Conservation (phyloP, 2,888 invertebrate species). For the Euzetes globulus region DNA sequence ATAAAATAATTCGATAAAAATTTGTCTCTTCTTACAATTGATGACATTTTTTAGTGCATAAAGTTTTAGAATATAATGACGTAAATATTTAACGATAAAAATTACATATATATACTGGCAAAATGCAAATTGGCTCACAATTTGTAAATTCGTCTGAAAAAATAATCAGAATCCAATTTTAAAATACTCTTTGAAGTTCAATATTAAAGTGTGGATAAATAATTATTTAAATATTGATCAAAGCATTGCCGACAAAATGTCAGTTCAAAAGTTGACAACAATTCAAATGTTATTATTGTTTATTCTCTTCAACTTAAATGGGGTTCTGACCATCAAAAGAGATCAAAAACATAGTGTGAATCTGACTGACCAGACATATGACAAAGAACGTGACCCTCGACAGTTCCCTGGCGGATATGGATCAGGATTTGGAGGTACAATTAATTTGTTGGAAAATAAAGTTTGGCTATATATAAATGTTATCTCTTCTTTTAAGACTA, state of each 20-base stretch:
- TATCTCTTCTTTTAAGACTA: background rate
- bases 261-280: background rate
- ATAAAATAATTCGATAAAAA: background rate
- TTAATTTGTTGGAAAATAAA: no score
- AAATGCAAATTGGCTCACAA: slow-evolving; percentile 18
- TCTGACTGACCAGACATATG: background rate
- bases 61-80: slow-evolving; percentile 10
- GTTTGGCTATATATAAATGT: no score
- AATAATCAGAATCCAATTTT: background rate
- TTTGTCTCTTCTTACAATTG: background rate
- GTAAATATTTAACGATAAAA: background rate
- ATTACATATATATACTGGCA: background rate
- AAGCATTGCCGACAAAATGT: background rate
- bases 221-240: background rate
- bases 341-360: background rate
- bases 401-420: background rate
- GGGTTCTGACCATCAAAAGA: slow-evolving; percentile 2
- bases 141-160: background rate
- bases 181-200: no score
- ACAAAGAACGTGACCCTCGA: slow-evolving; percentile 1
- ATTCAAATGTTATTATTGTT: slow-evolving; percentile 1
- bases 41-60: slow-evolving; percentile 25
- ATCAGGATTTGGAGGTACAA: slow-evolving; percentile 9
- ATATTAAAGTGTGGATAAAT: no score
- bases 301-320: background rate